Percentiles rank a stretch among this genome's conserved stretches.
These are phyloP conservation scores for Marisa cornuarietis DNA, from an alignment of 1,140 invertebrate species.

Conservation along the genomic window DNA sequence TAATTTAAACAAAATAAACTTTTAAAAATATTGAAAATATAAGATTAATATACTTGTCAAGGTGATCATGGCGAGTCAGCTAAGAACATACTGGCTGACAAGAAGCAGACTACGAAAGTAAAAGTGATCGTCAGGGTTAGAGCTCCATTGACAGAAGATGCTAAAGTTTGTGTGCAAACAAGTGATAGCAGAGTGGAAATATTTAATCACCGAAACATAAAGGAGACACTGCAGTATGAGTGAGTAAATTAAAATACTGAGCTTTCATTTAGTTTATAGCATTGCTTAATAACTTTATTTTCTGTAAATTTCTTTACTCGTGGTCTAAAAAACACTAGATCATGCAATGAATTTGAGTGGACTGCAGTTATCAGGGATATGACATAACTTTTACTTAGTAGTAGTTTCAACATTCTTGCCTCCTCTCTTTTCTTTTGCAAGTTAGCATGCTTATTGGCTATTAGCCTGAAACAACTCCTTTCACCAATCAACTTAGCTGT, in stretches of 20 bases:
- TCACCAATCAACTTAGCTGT: too few relatives aligned
- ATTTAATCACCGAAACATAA: constrained; percentile 58
- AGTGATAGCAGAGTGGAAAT: constrained; percentile 48
- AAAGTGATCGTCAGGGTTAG: constrained; percentile 55
- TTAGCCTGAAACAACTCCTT: too few relatives aligned
- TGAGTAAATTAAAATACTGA: constrained; percentile 32
- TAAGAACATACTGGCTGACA: constrained; percentile 19
- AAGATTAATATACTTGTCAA: too few relatives aligned
- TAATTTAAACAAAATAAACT: too few relatives aligned
- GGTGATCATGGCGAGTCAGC: too few relatives aligned
- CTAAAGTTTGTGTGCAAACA: constrained; percentile 48
- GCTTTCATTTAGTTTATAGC: not conserved
- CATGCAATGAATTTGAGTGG: not conserved
- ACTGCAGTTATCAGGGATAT: not conserved
- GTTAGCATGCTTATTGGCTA: too few relatives aligned
- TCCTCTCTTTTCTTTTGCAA: too few relatives aligned
- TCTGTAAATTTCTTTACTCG: not conserved
- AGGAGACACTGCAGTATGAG: constrained; percentile 60
- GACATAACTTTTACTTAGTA: not conserved
- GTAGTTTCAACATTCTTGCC: too few relatives aligned
- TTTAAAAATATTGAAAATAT: too few relatives aligned
- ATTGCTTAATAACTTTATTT: not conserved
- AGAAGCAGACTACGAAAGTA: constrained; percentile 43
- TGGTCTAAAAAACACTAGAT: not conserved
- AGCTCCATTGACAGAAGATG: constrained; percentile 38